Conservation (phyloP, 2,888 invertebrate genomes). For the Drosophila meridiana region DNA sequence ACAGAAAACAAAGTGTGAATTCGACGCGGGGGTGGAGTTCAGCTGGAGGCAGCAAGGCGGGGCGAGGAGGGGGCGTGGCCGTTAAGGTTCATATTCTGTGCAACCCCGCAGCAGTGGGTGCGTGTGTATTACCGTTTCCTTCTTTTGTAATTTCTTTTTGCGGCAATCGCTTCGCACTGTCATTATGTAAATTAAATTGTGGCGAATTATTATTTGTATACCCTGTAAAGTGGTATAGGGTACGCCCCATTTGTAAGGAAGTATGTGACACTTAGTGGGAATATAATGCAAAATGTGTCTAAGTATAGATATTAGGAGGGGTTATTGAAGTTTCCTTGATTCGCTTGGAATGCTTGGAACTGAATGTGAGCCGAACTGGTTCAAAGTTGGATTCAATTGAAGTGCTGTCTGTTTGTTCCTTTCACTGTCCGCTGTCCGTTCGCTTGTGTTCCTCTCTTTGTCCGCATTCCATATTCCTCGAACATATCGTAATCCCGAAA, state of each 20-base stretch:
- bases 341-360: neutral
- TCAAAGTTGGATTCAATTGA: no score
- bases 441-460: no score
- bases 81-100: conserved; percentile 6
- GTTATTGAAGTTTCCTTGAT: neutral
- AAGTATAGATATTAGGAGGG: neutral
- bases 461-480: no score
- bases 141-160: conserved; percentile 38
- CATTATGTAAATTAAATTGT: conserved; percentile 83
- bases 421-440: no score
- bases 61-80: neutral
- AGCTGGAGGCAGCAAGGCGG: rapidly evolving
- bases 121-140: conserved; percentile 14
- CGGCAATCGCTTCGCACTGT: conserved; percentile 69
- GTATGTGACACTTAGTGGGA: neutral
- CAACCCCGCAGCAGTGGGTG: neutral
- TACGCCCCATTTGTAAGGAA: neutral
- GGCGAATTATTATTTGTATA: conserved; percentile 66
- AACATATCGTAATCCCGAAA: no score
- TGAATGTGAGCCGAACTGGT: neutral
- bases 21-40: conserved; percentile 10
- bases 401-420: no score
- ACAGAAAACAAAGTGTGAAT: conserved; percentile 73
- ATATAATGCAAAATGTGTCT: neutral
- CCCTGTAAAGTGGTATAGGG: neutral